Evolutionary conservation across 2,888 invertebrate genomes (phyloP), one percentile per base, ranked within the genome.

Genomic region (Leptopilina myrica): DNA sequence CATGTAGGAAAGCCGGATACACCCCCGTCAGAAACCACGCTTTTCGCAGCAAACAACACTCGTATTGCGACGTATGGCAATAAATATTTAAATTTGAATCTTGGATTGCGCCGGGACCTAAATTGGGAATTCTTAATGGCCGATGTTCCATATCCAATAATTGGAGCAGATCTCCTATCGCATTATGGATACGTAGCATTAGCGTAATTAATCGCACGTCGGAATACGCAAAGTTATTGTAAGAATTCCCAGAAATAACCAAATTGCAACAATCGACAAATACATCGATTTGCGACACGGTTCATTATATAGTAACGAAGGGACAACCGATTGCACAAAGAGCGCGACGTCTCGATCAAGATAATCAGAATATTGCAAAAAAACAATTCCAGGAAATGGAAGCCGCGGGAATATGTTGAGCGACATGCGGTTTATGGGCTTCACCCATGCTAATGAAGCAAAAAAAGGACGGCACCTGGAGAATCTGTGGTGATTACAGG

Each of bases 351-450:
- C n/a, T n/a, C n/a, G n/a, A n/a, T n/a, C n/a, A n/a, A n/a, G n/a
- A n/a, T n/a, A n/a, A n/a, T n/a, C n/a, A n/a, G 20, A 49, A 69
- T 2, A 85, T 85, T 5, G 90, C 89, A 0, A 88, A 88, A 79
- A 78, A 84, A 4, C 89, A 91, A 78, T 91, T 91, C 81, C 65
- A 83, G 1, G 5, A 69, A 0, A 87, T 91, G 88, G 80, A 88
- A 8, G 86, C 92, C 20, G 81, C 86, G 20, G 92, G 91, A 0
- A 91, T 92, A 14, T 91, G 91, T 49, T 85, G 91, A 4, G 92
- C 91, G 0, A 92, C 92, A 0, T 89, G 87, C 7, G 91, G 91
- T 62, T 82, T 85, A 3, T 92, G 91, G 91, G 86, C 92, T 67
- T 86, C n/a, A n/a, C n/a, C n/a, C n/a, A n/a, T n/a, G n/a, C n/a